These are phyloP conservation scores for Leptinotarsa tumamoca DNA, from an alignment of 2,888 invertebrate genomes.

Conservation along the genomic window DNA sequence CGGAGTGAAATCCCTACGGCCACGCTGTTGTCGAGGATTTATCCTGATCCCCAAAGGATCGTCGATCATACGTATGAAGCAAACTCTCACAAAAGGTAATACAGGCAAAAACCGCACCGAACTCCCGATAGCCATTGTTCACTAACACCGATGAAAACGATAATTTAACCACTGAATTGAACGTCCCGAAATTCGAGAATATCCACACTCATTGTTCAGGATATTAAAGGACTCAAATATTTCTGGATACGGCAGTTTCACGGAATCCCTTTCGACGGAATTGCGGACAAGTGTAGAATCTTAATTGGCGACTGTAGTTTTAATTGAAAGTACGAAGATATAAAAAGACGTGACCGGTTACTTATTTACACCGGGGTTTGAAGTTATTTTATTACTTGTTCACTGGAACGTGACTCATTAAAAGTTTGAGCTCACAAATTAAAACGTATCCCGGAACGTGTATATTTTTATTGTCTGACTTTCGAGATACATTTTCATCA, in stretches of 20 bases:
- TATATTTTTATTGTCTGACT: neutral
- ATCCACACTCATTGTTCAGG: conserved; percentile 20
- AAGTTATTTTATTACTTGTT: conserved; percentile 17
- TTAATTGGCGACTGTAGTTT: conserved; percentile 50
- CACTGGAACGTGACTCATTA: neutral
- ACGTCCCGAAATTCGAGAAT: conserved; percentile 11
- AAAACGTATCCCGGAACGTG: neutral
- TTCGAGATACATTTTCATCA: neutral
- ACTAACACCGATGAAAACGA: conserved; percentile 20
- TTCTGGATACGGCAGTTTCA: conserved; percentile 22
- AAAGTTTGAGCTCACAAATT: neutral
- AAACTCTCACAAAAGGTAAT: conserved; percentile 20
- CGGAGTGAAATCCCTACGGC: neutral
- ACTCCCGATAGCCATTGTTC: conserved; percentile 21
- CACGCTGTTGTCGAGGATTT: neutral
- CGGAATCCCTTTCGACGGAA: conserved; percentile 32
- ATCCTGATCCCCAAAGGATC: conserved; percentile 6
- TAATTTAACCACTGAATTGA: conserved; percentile 10
- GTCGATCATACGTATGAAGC: conserved; percentile 10
- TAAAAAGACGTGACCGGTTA: conserved; percentile 44
- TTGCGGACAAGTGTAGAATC: conserved; percentile 46
- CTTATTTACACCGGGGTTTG: conserved; percentile 32
- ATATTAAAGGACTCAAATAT: conserved; percentile 26
- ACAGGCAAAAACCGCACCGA: conserved; percentile 7
- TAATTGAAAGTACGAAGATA: conserved; percentile 53